Evolutionary conservation across 2,888 invertebrate species (phyloP).

Genomic region (Sminthurides aquaticus): DNA sequence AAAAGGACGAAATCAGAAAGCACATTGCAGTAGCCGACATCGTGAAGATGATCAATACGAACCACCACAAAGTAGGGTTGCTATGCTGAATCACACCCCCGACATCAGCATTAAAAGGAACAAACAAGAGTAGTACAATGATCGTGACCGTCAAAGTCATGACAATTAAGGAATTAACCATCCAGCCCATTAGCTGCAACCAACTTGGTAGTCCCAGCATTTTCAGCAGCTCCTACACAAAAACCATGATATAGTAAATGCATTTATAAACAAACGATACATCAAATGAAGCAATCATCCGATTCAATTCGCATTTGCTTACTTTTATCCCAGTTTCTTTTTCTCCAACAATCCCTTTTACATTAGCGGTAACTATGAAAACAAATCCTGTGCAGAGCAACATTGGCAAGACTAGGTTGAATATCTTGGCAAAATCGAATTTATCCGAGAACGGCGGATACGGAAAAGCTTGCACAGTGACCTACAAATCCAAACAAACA

Average conservation of each 20-base stretch:
- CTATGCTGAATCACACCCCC: constrained; percentile 46
- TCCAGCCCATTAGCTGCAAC: constrained; percentile 54
- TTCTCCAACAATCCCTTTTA: constrained; percentile 56
- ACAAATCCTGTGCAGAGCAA: constrained; percentile 50
- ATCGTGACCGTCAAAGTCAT: constrained; percentile 46
- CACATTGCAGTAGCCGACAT: constrained; percentile 47
- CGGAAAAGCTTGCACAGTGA: constrained; percentile 54
- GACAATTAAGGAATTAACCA: constrained; percentile 49
- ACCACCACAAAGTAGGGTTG: constrained; percentile 46
- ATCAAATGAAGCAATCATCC: background rate
- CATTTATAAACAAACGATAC: constrained; percentile 4
- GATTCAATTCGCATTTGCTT: constrained; percentile 23
- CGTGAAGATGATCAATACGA: constrained; percentile 48
- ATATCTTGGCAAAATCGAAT: constrained; percentile 44
- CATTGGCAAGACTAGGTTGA: constrained; percentile 46
- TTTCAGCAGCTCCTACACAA: constrained; percentile 52
- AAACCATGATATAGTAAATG: background rate
- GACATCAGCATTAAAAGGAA: constrained; percentile 36
- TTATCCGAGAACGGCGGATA: constrained; percentile 49
- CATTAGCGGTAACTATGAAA: constrained; percentile 52
- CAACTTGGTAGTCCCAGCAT: constrained; percentile 54
- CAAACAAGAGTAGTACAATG: constrained; percentile 46
- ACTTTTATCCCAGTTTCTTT: constrained; percentile 57
- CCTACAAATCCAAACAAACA: constrained; percentile 29
- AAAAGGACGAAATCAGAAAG: constrained; percentile 48